These are phyloP conservation scores for Trissolcus brochymenae DNA, from an alignment of 2,888 invertebrate species.

Conservation along the genomic window DNA sequence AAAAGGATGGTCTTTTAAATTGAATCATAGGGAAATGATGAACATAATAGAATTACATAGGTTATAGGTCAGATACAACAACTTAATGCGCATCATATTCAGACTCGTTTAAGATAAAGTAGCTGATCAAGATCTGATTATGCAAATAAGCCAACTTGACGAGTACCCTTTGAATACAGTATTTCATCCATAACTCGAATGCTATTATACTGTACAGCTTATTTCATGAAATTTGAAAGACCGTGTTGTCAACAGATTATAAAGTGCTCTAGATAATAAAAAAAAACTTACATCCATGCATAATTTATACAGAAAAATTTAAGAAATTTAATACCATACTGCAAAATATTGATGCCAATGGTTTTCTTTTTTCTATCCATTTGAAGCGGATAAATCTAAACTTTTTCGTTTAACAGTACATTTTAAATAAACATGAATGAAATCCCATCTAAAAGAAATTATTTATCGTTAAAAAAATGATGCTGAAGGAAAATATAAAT, in stretches of 20 bases:
- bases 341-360: no score
- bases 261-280: neutral
- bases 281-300: neutral
- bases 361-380: no score
- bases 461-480: no score
- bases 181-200: slow-evolving; percentile 27
- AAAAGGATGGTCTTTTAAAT: neutral
- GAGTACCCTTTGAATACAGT: slow-evolving; percentile 25
- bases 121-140: slow-evolving; percentile 46
- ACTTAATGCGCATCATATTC: slow-evolving; percentile 36
- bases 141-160: slow-evolving; percentile 39
- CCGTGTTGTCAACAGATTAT: slow-evolving; percentile 32
- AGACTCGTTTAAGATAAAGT: slow-evolving; percentile 46
- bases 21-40: slow-evolving; percentile 24
- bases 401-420: no score
- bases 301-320: no score
- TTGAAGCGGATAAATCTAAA: no score
- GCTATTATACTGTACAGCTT: slow-evolving; percentile 4
- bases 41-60: slow-evolving; percentile 36
- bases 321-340: no score
- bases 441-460: no score
- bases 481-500: no score
- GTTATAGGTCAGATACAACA: slow-evolving; percentile 38
- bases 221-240: slow-evolving; percentile 31
- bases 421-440: no score